Base-by-base conservation (phyloP, 2,797 vertebrate genomes). In the Oreonectes daqikongensis region DNA sequence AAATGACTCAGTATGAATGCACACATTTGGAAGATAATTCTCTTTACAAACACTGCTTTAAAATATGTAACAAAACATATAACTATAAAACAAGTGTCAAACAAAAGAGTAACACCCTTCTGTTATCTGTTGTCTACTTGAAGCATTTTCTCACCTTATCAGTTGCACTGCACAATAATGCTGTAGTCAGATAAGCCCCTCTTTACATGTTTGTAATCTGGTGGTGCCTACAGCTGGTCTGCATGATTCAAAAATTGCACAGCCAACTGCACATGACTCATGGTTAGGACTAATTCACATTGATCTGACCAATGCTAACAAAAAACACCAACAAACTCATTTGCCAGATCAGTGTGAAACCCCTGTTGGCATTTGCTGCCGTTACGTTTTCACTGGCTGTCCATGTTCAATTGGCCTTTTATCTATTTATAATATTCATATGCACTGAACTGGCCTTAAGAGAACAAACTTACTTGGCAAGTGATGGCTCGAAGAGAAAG, bases 241-340 rank as follows among this genome's bases (percentile, higher is more conserved):
- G 85, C 79, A 89, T 88, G 86, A 86, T 87, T 89, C 10, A 82
- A 88, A 91, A 84, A 78, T 14, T 65, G 26, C 14, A 48, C 17
- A 3, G 24, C 46, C 30, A 90, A 59, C 52, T 88, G 89, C 32
- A 22, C 42, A 20, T 53, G 57, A 55, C 75, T 69, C 35, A 77
- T 14, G 15, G 17, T 24, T 28, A 17, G 6, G 32, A 32, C 40
- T 42, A 42, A 14, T 42, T 42, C 40, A 42, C 40, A 42, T 42
- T 14, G 2, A 42, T 42, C 40, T 42, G 4, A 4, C 12, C 40
- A 42, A 42, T 42, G 40, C 40, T 42, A 42, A 42, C 10, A 42
- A 42, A 42, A 12, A n/a, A n/a, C n/a, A 42, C 12, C 12, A 42
- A 2, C 11, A 42, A 12, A 42, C 12, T 1, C 9, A 14, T 42